Conservation (phyloP, 1,140 invertebrate genomes). For the Caenorhabditis latens region DNA sequence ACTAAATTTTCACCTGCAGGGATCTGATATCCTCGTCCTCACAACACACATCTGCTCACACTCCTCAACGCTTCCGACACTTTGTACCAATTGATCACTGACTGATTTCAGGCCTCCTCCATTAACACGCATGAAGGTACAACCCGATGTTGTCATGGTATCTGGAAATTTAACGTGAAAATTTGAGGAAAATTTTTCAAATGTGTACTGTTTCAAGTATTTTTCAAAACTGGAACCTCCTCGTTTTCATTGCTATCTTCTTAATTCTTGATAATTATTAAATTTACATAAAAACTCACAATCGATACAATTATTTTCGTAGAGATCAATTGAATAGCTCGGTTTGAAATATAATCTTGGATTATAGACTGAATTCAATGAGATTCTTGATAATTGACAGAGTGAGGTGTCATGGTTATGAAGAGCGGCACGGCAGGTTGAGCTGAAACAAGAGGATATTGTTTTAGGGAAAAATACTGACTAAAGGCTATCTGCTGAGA, state of each 20-base stretch:
- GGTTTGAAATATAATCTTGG: slow-evolving; percentile 30
- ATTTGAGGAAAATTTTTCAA: no score
- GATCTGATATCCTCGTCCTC: background rate
- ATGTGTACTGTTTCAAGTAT: background rate
- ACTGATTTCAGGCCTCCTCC: slow-evolving; percentile 29
- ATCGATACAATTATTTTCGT: slow-evolving; percentile 32
- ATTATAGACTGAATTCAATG: slow-evolving; percentile 36
- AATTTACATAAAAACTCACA: background rate
- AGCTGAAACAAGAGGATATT: background rate
- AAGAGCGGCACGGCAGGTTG: slow-evolving; percentile 6
- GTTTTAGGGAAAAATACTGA: background rate
- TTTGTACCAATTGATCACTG: slow-evolving; percentile 24
- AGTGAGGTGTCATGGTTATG: slow-evolving; percentile 18
- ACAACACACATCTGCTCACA: slow-evolving; percentile 48
- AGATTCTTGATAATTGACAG: slow-evolving; percentile 38
- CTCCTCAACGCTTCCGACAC: slow-evolving; percentile 15
- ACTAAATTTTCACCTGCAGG: background rate
- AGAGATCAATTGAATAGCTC: background rate
- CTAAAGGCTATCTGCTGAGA: no score
- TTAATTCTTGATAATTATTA: background rate
- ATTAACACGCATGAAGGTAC: slow-evolving; percentile 26
- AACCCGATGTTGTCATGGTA: slow-evolving; percentile 15
- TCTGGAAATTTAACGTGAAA: slow-evolving; percentile 5
- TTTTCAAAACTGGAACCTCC: background rate
- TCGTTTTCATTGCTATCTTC: no score